Base-by-base conservation (phyloP, 2,888 invertebrate species). In the Ectemnius cavifrons region DNA sequence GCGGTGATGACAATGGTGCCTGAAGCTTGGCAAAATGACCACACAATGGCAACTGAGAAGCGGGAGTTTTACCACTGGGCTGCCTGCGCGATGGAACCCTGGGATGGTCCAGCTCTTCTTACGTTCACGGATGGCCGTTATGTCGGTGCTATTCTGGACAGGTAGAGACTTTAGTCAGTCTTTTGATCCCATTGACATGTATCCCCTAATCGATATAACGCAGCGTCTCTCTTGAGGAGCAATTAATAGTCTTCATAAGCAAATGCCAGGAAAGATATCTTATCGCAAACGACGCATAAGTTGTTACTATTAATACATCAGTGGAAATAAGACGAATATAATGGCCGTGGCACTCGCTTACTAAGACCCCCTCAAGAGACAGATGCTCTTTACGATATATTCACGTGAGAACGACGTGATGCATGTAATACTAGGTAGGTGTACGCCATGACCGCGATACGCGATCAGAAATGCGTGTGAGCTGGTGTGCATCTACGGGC, bases 1-100 rank as follows among this genome's bases (percentile, higher is more conserved):
- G 99, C 99, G 59, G 97, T 99, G 56, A 98, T 99, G 97, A 99
- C 98, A 0, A 99, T 99, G 99, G 98, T 98, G 59, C 99, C 99
- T 0, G 99, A 99, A 91, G 99, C 99, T 0, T 99, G 99, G 99
- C 98, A 99, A 92, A 97, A 98, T 89, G 98, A 97, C 90, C 92
- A 94, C 75, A 96, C 96, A 28, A 99, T 99, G 99, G 93, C 96
- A 0, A 93, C 94, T 77, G 97, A 97, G 88, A 99, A 98, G 91
- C 94, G 96, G 64, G 96, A 97, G 88, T 99, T 98, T 91, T 99
- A 99, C 92, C 96, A 97, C 83, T 99, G 99, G 99, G 96, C 98
- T 14, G 96, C 98, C 0, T 99, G 96, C 88, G 96, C 96, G 18
- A 99, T 99, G 99, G 99, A 99, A 91, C 99, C 99, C 0, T 99